Conservation (phyloP, 2,888 invertebrate species). For the Clivina fossor region DNA sequence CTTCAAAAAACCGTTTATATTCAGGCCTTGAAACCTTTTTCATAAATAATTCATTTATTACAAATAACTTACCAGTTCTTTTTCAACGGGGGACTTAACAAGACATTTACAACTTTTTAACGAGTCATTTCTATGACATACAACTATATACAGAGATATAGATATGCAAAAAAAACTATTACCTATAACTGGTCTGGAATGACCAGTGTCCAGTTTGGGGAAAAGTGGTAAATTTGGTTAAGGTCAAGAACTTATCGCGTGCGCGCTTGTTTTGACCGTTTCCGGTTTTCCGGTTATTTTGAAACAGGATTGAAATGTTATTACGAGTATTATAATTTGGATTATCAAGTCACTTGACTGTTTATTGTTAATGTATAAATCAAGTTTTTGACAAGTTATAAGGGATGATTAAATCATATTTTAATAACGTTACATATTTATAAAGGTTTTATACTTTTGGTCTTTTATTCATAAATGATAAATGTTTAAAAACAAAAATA, state of each 20-base stretch:
- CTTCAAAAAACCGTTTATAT: conserved; percentile 6
- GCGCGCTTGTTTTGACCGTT: conserved; percentile 2
- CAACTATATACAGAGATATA: conserved; percentile 11
- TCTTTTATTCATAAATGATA: no score
- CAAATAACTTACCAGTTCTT: conserved; percentile 6
- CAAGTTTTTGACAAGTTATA: no score
- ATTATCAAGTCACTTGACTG: no score
- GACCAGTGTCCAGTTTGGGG: background rate
- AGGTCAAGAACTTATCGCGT: conserved; percentile 11
- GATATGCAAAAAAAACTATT: background rate
- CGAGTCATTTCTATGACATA: conserved; percentile 7
- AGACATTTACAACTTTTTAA: conserved; percentile 15
- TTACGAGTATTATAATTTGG: no score
- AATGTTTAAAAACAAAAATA: no score
- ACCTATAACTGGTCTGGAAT: background rate
- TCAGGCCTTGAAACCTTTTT: background rate
- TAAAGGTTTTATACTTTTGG: no score
- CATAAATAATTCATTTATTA: conserved; percentile 13
- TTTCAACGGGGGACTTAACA: conserved; percentile 1
- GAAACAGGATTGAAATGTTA: no score
- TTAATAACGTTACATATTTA: no score
- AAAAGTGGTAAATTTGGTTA: background rate
- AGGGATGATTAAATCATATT: no score
- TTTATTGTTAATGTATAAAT: no score
- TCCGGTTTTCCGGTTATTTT: no score